These are phyloP conservation scores for Synergus laeviventris DNA, from an alignment of 2,888 invertebrate genomes.

Conservation along the genomic window DNA sequence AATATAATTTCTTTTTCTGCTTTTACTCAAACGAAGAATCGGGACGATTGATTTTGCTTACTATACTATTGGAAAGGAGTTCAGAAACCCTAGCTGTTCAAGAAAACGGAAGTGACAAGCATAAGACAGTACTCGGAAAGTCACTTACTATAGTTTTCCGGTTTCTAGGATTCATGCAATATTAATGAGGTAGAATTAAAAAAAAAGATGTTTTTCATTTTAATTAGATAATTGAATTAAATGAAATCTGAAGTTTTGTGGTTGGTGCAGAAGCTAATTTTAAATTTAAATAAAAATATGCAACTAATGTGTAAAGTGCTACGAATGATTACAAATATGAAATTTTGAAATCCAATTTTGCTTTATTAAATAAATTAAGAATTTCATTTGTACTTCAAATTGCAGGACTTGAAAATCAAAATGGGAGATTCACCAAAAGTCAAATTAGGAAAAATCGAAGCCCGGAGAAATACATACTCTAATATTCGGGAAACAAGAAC, in stretches of 20 bases:
- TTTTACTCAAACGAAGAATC: neutral
- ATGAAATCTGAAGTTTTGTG: too few relatives aligned
- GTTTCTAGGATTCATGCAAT: neutral
- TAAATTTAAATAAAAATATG: too few relatives aligned
- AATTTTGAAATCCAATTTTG: neutral
- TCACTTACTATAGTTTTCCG: constrained; percentile 8
- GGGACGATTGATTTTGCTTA: neutral
- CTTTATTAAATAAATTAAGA: too few relatives aligned
- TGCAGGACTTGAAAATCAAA: neutral
- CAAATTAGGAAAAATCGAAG: neutral
- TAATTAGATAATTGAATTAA: too few relatives aligned
- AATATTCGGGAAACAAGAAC: constrained; percentile 10
- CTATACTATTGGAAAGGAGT: constrained; percentile 8
- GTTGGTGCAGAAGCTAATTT: too few relatives aligned
- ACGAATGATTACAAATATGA: neutral
- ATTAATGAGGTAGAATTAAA: too few relatives aligned
- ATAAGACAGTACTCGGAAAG: neutral
- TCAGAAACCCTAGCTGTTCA: neutral
- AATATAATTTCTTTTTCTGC: neutral
- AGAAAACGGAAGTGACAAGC: constrained; percentile 17
- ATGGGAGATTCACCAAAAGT: constrained; percentile 37
- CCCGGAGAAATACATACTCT: neutral
- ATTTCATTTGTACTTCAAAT: neutral
- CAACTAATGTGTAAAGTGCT: neutral
- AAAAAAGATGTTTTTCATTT: too few relatives aligned